Conservation (phyloP, 2,113 vertebrate species). For the Anser brachyrhynchus region DNA sequence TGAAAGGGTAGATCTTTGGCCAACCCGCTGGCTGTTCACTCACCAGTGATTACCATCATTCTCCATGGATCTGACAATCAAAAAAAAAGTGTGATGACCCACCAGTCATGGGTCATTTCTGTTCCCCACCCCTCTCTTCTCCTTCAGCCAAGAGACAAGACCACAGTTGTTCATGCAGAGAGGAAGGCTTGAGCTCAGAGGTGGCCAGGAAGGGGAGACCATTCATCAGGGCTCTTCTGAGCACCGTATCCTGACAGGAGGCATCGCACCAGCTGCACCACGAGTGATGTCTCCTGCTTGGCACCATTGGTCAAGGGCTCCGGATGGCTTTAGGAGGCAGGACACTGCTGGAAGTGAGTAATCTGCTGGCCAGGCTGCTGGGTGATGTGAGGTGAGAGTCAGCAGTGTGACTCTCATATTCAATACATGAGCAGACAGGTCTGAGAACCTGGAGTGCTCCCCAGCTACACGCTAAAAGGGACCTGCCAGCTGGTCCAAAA, state of each 20-base stretch:
- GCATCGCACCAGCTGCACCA: not conserved
- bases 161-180: not conserved
- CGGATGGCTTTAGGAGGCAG: not conserved
- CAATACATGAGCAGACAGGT: not conserved
- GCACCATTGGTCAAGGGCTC: rapidly evolving
- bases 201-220: not conserved
- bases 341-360: not conserved
- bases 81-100: rapidly evolving
- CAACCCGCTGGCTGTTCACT: not conserved
- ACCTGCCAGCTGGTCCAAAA: not conserved
- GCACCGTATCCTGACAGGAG: not conserved
- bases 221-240: rapidly evolving
- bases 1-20: not conserved
- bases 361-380: not conserved
- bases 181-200: not conserved
- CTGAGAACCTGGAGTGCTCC: slow-evolving; percentile 1
- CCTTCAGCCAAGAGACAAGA: not conserved
- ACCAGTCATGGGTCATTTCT: not conserved
- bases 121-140: not conserved
- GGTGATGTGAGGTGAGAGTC: not conserved
- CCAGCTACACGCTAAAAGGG: not conserved
- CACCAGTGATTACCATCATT: not conserved
- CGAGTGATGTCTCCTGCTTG: not conserved
- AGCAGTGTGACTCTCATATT: not conserved
- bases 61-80: not conserved